Evolutionary conservation across 2,797 vertebrate genomes (phyloP).

Genomic region (Rhynchotus rufescens): DNA sequence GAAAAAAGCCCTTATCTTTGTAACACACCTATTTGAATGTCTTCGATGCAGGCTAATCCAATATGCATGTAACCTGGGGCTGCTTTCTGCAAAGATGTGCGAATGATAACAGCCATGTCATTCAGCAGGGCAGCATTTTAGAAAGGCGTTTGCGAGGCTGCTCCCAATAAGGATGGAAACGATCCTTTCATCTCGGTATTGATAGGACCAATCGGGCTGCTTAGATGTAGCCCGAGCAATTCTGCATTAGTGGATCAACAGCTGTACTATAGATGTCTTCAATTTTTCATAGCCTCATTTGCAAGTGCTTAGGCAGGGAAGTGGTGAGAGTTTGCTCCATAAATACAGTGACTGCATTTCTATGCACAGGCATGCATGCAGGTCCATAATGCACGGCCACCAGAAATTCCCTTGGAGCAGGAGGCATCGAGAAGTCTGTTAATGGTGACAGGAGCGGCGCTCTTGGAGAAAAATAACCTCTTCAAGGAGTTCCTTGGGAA

Average conservation of each 20-base stretch:
- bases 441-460: not conserved
- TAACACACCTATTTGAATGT: conserved; percentile 74
- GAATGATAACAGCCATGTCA: conserved; percentile 73
- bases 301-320: not conserved
- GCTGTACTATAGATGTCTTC: not conserved
- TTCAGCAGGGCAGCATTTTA: conserved; percentile 62
- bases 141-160: conserved; percentile 45
- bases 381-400: not conserved
- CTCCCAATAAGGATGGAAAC: conserved; percentile 49
- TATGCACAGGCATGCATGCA: not conserved
- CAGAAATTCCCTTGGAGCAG: not conserved
- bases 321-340: not conserved
- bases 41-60: conserved; percentile 82
- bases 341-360: not conserved
- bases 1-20: conserved; percentile 76
- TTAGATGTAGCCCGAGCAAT: conserved; percentile 29
- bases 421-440: not conserved
- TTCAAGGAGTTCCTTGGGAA: not conserved
- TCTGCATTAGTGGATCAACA: conserved; percentile 35
- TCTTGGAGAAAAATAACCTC: not conserved
- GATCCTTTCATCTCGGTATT: conserved; percentile 75
- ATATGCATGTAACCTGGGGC: conserved; percentile 78
- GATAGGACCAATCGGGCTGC: conserved; percentile 55
- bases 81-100: conserved; percentile 77
- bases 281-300: not conserved